Percentiles rank a stretch among this genome's conserved stretches.
phyloP scores from a whole-genome alignment of 2,797 vertebrate genomes.

The Poecilia wingei region DNA sequence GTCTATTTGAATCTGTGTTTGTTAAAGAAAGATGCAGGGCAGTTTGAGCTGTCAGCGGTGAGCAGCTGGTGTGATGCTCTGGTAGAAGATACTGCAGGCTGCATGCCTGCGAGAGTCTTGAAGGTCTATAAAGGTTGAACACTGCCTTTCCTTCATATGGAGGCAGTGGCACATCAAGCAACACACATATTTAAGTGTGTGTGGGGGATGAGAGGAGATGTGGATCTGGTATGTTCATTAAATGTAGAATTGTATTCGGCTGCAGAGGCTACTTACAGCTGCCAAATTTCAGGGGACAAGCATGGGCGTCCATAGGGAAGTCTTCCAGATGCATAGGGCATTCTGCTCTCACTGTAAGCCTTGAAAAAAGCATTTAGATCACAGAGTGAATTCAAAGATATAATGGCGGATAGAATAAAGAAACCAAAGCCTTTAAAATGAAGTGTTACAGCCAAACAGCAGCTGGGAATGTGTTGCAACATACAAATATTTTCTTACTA shows the following conservation, averaged over 20 bases:
- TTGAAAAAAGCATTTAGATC: conserved; percentile 58
- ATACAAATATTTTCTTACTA: not conserved
- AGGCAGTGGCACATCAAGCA: not conserved
- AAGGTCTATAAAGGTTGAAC: conserved; percentile 47
- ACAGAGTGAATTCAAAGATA: conserved; percentile 11
- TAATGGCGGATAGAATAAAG: not conserved
- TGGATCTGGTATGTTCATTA: conserved; percentile 2
- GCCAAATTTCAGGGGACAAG: conserved; percentile 98
- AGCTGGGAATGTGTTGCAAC: conserved; percentile 13
- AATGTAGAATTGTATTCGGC: conserved; percentile 7
- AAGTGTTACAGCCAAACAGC: conserved; percentile 8
- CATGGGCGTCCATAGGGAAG: conserved; percentile 99
- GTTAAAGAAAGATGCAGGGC: conserved; percentile 56
- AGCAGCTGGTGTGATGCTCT: conserved; percentile 65
- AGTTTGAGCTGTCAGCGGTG: conserved; percentile 58
- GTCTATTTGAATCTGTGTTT: conserved; percentile 32
- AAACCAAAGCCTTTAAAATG: not conserved
- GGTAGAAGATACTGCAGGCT: conserved; percentile 37
- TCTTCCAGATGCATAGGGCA: conserved; percentile 99
- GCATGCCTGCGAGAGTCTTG: conserved; percentile 50
- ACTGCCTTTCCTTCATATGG: not conserved
- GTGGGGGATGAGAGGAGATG: conserved; percentile 19
- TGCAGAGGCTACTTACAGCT: conserved; percentile 89
- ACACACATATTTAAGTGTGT: not conserved
- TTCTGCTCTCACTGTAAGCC: conserved; percentile 98